Conservation (phyloP, 2,113 vertebrate genomes). For the Psittacara wagleri region DNA sequence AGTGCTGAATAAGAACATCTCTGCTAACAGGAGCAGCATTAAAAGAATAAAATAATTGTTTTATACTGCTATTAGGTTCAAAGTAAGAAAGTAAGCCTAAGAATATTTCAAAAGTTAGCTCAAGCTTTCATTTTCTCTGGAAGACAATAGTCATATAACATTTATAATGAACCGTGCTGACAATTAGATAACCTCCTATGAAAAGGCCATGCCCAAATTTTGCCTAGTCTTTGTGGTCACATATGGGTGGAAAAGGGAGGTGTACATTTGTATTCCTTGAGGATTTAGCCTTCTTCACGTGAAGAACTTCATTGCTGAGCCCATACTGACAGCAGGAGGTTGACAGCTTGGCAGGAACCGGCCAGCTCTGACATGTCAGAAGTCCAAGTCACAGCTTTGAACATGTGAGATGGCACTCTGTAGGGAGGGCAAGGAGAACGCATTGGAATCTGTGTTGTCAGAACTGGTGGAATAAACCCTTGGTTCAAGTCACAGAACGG, state of each 20-base stretch:
- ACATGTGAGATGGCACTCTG: accelerated
- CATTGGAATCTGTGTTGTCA: neutral
- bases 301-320: neutral
- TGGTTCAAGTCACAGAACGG: neutral
- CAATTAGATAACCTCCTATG: neutral
- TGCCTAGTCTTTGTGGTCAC: neutral
- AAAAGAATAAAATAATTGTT: neutral
- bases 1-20: neutral
- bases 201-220: neutral
- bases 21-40: neutral
- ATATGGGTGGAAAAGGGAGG: neutral
- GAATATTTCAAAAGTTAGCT: neutral
- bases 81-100: neutral
- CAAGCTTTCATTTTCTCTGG: neutral
- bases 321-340: accelerated
- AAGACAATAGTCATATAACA: neutral
- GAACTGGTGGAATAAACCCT: neutral
- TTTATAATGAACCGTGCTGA: neutral
- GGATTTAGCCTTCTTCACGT: neutral
- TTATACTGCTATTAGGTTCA: neutral
- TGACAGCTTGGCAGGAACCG: neutral
- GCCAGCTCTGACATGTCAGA: neutral
- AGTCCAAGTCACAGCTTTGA: accelerated
- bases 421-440: neutral
- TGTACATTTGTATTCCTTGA: neutral